Evolutionary conservation across 2,888 invertebrate species (phyloP), one percentile per base, ranked within the genome.

Genomic region (Coremacera marginata): DNA sequence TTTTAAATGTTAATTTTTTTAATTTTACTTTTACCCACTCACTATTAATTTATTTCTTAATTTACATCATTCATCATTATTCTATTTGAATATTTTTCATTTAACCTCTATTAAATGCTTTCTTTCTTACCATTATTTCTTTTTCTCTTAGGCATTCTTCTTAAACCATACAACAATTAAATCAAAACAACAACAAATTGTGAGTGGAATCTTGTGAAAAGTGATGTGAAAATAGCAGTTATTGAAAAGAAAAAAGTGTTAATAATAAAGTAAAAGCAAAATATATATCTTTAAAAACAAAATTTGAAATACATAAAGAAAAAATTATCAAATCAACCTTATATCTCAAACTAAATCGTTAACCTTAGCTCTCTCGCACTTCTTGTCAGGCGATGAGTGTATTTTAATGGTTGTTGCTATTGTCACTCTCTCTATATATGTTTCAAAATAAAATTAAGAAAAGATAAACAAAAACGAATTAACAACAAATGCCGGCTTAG

Each of bases 401-500:
- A 34, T 73, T 60, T 16, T 49, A n/a, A 0, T 25, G 22, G 27
- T 22, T 72, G n/a, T 73, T 22, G 25, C 62, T 73, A 27, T 63
- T n/a, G 44, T 63, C 31, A 22, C 27, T 63, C 19, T 60, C 37
- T 51, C 27, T 55, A 52, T 62, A 68, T 37, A 49, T 72, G 27
- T 49, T 65, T 19, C 70, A 51, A 34, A 16, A 44, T 31, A 22
- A 44, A 65, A 55, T 62, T 5, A 71, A 71, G 57, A 74, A 55
- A 60, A 70, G 51, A 72, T 68, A 49, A 8, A 51, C 44, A 31
- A 72, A 76, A 70, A 77, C 68, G 8, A 31, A 62, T 19, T 25
- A 71, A 71, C 22, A 70, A 65, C 27, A 63, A 63, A 65, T 51
- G 44, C 55, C 27, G 14, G 25, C 19, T 67, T 16, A 70, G 60